Conservation (phyloP, 2,888 invertebrate genomes). For the Arge pagana region DNA sequence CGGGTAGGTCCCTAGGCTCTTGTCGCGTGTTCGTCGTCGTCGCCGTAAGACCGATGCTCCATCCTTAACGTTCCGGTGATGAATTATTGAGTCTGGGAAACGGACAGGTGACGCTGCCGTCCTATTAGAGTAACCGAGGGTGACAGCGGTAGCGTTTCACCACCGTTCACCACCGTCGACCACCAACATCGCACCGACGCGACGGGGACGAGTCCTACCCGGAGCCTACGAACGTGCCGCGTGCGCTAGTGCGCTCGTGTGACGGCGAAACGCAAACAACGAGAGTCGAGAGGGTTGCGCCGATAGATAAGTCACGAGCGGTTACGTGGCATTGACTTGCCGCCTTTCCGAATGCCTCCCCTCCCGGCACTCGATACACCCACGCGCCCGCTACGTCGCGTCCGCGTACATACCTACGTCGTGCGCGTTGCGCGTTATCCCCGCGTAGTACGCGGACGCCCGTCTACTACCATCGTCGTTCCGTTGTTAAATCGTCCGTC, state of each 20-base stretch:
- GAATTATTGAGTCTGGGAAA: conserved; percentile 57
- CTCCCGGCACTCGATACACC: no score
- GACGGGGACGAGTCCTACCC: conserved; percentile 28
- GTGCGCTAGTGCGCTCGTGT: no score
- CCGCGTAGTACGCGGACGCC: no score
- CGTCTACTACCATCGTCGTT: no score
- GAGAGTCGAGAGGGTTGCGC: conserved; percentile 8
- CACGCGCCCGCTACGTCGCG: no score
- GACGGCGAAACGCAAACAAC: conserved; percentile 20
- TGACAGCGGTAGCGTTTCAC: conserved; percentile 19
- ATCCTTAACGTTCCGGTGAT: conserved; percentile 36
- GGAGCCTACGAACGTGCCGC: conserved; percentile 20
- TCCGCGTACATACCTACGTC: no score
- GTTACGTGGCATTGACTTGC: conserved; percentile 13
- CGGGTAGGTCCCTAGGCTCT: conserved; percentile 24
- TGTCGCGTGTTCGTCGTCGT: no score
- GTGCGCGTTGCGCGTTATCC: no score
- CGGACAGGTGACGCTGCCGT: conserved; percentile 49
- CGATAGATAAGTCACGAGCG: conserved; percentile 15
- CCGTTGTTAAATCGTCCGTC: no score
- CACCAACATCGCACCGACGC: no score
- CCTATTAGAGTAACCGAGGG: conserved; percentile 42
- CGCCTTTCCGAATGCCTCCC: conserved; percentile 8
- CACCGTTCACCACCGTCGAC: no score
- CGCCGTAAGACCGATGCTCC: conserved; percentile 31